Percentiles rank a stretch among this genome's conserved stretches.
Evolutionary conservation across 2,797 vertebrate genomes (phyloP).

Genomic region (Lutjanus campechanus): DNA sequence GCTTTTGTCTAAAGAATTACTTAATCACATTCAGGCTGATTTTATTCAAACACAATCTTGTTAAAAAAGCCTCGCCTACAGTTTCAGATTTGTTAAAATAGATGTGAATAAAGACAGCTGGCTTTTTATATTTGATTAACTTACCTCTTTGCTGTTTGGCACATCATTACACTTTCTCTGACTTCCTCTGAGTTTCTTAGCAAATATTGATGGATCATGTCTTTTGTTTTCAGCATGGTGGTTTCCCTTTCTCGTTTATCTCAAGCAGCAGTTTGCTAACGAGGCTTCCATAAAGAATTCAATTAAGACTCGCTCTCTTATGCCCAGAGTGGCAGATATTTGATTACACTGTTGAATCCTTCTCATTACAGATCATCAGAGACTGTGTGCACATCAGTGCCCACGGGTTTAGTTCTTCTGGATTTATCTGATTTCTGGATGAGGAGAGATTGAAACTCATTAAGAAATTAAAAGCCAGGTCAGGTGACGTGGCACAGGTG

Average conservation of each 20-base stretch:
- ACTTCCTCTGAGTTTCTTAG: not conserved
- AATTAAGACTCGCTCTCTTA: not conserved
- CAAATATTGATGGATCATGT: not conserved
- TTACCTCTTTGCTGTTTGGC: not conserved
- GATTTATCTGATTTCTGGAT: not conserved
- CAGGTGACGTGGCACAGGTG: not conserved
- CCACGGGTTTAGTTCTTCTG: not conserved
- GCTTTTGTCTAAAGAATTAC: no score
- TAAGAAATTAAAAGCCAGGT: not conserved
- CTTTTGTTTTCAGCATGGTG: not conserved
- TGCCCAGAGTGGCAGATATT: not conserved
- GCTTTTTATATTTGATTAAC: not conserved
- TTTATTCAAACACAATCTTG: no score
- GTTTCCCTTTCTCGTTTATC: not conserved
- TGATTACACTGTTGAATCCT: conserved; percentile 6
- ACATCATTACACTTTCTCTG: not conserved
- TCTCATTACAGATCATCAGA: conserved; percentile 3
- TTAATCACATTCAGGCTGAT: no score
- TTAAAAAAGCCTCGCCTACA: no score
- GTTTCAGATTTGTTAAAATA: no score
- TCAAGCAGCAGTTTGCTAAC: not conserved
- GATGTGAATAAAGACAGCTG: no score
- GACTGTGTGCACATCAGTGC: not conserved
- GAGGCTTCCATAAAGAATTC: not conserved
- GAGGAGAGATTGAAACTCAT: not conserved